Evolutionary conservation across 2,888 invertebrate genomes (phyloP).

Genomic region (Archips xylosteana): DNA sequence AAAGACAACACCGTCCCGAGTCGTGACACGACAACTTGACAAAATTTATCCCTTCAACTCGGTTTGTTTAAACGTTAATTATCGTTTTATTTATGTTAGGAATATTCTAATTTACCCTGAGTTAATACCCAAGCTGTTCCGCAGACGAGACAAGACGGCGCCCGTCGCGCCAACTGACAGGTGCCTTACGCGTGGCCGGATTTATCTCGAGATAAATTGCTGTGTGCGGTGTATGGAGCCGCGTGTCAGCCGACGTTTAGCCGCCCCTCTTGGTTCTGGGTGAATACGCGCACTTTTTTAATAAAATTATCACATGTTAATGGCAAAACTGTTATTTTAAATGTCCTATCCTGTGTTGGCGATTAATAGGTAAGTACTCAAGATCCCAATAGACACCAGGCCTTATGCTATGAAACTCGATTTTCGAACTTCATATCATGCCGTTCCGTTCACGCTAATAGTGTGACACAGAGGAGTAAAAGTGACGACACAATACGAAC

Average conservation of each 20-base stretch:
- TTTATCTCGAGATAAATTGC: constrained; percentile 77
- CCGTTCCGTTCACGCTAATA: too few relatives aligned
- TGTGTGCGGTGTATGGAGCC: constrained; percentile 53
- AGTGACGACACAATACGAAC: too few relatives aligned
- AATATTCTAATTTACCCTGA: constrained; percentile 76
- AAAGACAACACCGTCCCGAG: constrained; percentile 59
- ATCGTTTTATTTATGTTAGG: constrained; percentile 76
- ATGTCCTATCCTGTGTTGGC: too few relatives aligned
- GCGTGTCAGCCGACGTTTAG: constrained; percentile 51
- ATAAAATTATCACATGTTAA: background rate
- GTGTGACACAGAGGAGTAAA: too few relatives aligned
- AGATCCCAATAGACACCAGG: too few relatives aligned
- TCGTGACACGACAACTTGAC: constrained; percentile 65
- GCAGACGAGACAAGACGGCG: constrained; percentile 69
- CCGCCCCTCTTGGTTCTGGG: constrained; percentile 48
- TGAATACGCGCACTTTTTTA: constrained; percentile 3
- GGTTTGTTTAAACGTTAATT: constrained; percentile 77
- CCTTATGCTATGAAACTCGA: too few relatives aligned
- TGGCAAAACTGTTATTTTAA: background rate
- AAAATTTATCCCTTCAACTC: constrained; percentile 69
- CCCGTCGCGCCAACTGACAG: constrained; percentile 74
- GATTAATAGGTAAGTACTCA: too few relatives aligned
- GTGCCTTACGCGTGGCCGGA: constrained; percentile 76
- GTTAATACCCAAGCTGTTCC: constrained; percentile 66
- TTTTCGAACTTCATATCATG: too few relatives aligned